Percentiles rank a stretch among this genome's conserved stretches.
phyloP scores from a whole-genome alignment of 2,888 invertebrate genomes.

The Priocnemis perturbator region DNA sequence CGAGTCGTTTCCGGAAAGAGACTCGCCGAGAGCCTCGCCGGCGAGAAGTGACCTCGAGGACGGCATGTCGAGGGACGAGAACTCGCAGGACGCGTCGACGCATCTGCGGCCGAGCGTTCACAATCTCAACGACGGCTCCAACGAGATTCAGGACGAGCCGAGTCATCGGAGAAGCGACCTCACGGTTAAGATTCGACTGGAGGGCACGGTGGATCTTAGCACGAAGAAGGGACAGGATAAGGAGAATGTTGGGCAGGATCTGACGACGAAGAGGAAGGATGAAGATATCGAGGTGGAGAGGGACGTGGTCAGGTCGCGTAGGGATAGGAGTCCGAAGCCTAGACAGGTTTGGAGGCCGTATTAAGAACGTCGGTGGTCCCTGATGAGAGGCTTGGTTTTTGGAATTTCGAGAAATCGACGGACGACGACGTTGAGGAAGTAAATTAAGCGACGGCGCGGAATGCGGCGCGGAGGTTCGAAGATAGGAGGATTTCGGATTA shows the following conservation, averaged over 20 bases:
- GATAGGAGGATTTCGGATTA: too few relatives aligned
- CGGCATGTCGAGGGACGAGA: conserved; percentile 48
- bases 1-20: conserved; percentile 65
- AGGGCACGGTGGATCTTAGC: conserved; percentile 71
- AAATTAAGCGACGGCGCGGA: not conserved
- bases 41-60: conserved; percentile 62
- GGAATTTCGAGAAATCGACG: not conserved
- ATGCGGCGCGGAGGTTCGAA: too few relatives aligned
- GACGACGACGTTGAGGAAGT: conserved; percentile 1
- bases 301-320: conserved; percentile 63
- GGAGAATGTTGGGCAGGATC: conserved; percentile 72
- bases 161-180: conserved; percentile 55
- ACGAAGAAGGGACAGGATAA: conserved; percentile 70
- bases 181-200: conserved; percentile 69
- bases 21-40: conserved; percentile 67
- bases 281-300: conserved; percentile 63
- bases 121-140: conserved; percentile 66
- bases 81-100: conserved; percentile 58
- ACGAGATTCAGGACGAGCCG: conserved; percentile 53
- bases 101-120: conserved; percentile 66
- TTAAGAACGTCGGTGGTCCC: conserved; percentile 38
- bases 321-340: conserved; percentile 71
- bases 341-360: conserved; percentile 74
- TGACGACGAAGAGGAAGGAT: conserved; percentile 68
- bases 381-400: too few relatives aligned